These are phyloP conservation scores for Tenualosa ilisha DNA, from an alignment of 2,797 vertebrate genomes.

Conservation along the genomic window DNA sequence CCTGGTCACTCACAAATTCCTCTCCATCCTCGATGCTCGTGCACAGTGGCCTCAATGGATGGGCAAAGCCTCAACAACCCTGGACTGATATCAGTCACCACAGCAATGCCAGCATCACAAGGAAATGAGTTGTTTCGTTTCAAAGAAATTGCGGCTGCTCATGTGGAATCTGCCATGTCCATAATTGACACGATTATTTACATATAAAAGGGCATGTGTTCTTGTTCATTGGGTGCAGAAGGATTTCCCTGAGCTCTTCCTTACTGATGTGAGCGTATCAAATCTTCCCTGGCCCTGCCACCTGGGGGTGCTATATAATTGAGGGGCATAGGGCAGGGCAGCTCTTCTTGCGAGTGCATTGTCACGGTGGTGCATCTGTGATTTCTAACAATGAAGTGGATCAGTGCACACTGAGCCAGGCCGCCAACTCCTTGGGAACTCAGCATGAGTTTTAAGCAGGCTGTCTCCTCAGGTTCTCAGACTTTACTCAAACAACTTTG, in stretches of 20 bases:
- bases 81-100: not conserved
- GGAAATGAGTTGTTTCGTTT: not conserved
- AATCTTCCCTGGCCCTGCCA: not conserved
- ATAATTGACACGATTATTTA: not conserved
- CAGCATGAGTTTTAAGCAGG: not conserved
- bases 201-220: not conserved
- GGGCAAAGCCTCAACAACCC: not conserved
- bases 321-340: not conserved
- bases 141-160: not conserved
- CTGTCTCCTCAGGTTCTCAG: slow-evolving; percentile 8
- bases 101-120: not conserved
- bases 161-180: not conserved
- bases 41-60: not conserved
- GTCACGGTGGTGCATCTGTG: not conserved
- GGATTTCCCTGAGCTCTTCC: slow-evolving; percentile 19
- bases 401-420: slow-evolving; percentile 7
- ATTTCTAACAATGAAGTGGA: not conserved
- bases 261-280: not conserved
- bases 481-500: slow-evolving; percentile 11
- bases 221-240: slow-evolving; percentile 34
- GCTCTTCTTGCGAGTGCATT: not conserved
- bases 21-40: slow-evolving; percentile 20
- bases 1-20: slow-evolving; percentile 26
- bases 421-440: not conserved
- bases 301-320: slow-evolving; percentile 20